Evolutionary conservation across 2,113 vertebrate genomes (phyloP).

Genomic region (Pterocles orientalis): DNA sequence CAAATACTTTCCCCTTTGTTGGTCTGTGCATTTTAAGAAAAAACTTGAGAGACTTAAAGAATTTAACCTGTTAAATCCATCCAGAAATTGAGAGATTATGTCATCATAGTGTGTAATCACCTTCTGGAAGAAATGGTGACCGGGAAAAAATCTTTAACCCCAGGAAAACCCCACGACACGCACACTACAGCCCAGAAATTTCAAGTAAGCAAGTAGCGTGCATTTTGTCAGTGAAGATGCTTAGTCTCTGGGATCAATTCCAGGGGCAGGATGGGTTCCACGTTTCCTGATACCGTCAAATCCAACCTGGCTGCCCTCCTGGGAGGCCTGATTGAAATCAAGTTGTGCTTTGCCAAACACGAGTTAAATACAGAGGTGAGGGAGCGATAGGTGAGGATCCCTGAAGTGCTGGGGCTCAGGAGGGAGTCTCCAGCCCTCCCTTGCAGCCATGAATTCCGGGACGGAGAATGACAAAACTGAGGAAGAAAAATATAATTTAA

Average conservation of each 20-base stretch:
- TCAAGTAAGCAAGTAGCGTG: neutral
- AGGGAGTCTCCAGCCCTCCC: neutral
- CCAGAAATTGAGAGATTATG: neutral
- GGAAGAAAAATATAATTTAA: neutral
- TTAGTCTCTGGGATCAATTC: neutral
- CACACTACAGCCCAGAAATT: neutral
- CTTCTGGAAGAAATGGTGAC: neutral
- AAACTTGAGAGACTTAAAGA: neutral
- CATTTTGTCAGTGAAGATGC: neutral
- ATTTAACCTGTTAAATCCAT: neutral
- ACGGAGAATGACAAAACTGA: neutral
- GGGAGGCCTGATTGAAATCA: constrained; percentile 38
- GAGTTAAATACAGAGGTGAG: constrained; percentile 1
- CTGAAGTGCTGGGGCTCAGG: neutral
- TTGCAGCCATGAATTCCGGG: neutral
- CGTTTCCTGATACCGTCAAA: constrained; percentile 4
- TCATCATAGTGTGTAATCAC: neutral
- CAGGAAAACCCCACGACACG: accelerated
- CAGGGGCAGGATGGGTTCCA: neutral
- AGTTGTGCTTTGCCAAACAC: neutral
- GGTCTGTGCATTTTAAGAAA: neutral
- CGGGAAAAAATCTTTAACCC: neutral
- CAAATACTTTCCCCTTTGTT: neutral
- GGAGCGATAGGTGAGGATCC: neutral
- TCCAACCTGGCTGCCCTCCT: constrained; percentile 35